Percentiles rank a stretch among this genome's conserved stretches.
These are phyloP conservation scores for Tachyglossus aculeatus DNA, from an alignment of 2,797 vertebrate genomes.

Conservation along the genomic window DNA sequence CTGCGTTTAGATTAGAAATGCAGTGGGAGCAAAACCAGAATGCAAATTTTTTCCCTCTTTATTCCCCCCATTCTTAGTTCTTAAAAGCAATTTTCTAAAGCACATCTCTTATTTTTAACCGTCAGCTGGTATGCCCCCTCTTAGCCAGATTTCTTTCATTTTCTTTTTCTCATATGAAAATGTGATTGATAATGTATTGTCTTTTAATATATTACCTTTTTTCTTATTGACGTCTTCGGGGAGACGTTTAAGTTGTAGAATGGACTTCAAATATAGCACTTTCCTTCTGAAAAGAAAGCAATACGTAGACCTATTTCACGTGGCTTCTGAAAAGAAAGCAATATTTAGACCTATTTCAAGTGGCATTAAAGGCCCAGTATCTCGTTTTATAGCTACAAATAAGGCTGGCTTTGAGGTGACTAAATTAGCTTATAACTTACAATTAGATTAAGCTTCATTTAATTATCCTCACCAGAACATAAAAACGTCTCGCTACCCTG, in stretches of 20 bases:
- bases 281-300: not conserved
- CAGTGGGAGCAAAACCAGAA: no score
- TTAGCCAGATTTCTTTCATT: no score
- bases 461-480: conserved; percentile 41
- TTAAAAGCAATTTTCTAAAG: no score
- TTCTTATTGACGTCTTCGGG: not conserved
- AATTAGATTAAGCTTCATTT: conserved; percentile 50
- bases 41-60: no score
- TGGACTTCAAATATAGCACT: not conserved
- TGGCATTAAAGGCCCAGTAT: conserved; percentile 18
- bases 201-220: not conserved
- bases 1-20: not conserved
- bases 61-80: no score
- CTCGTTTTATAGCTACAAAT: conserved; percentile 43
- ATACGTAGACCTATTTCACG: not conserved
- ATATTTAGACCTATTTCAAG: not conserved
- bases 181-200: no score
- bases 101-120: no score
- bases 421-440: conserved; percentile 45
- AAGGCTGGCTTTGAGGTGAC: conserved; percentile 40
- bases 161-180: no score
- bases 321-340: not conserved
- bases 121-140: no score
- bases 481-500: conserved; percentile 47
- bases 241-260: not conserved